Evolutionary conservation across 2,888 invertebrate species (phyloP), one percentile per base, ranked within the genome.

Genomic region (Xestia rhomboidea): DNA sequence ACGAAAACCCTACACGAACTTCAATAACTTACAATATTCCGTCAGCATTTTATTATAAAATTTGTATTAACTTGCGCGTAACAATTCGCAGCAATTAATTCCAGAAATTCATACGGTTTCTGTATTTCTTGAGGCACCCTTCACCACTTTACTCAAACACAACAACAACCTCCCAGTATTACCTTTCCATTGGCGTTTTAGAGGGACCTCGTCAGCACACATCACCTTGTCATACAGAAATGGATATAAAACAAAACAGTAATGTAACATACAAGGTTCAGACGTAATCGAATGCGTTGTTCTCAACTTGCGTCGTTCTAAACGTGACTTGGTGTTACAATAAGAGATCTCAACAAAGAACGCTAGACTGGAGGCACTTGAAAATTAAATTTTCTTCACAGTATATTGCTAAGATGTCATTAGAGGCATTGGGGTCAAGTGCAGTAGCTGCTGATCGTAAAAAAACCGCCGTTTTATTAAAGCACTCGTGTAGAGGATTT

Each of bases 251-350:
- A 84, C 30, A 2, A 49, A 18, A 8, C 54, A n/a, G 44, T 24
- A 54, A 1, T 15, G 44, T 44, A 10, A n/a, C 21, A 13, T n/a
- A 41, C 13, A 49, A 24, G 15, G 18, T 11, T 15, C 11, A 46
- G 0, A 18, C 34, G 60, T 54, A 62, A 73, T 83, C 30, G 49
- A 77, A 64, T 63, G 49, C 60, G 70, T 83, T 64, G 54, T 60
- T 11, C 49, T 18, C 41, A 62, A 60, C 63, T 77, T 62, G 60
- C 21, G 73, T 34, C 60, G 57, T 71, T 77, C 44, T n/a, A 68
- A 83, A 86, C 87, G 83, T 83, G 87, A 84, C 83, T 78, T 62
- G 80, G 49, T 34, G 7, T 6, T 44, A 83, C 60, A 78, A 70
- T 63, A 51, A n/a, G 60, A 41, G 51, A 34, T 83, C 49, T 70